Evolutionary conservation across 2,113 vertebrate genomes (phyloP).

Genomic region (Lagenorhynchus albirostris): DNA sequence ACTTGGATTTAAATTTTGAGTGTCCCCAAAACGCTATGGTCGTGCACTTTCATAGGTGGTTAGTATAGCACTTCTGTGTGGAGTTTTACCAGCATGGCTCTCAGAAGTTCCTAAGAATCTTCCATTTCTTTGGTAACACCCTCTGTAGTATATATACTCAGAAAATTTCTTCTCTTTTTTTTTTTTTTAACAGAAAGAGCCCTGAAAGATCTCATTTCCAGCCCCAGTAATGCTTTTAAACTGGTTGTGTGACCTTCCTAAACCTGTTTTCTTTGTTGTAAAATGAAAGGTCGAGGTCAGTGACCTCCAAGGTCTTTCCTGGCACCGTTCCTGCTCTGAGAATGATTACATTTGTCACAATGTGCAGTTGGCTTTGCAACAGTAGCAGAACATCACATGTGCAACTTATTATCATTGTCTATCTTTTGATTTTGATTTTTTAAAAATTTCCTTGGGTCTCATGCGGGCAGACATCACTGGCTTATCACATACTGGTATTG

Average conservation of each 20-base stretch:
- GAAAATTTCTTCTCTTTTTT: too few relatives aligned
- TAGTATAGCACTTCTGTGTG: background rate
- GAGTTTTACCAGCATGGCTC: background rate
- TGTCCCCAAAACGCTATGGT: background rate
- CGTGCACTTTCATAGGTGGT: background rate
- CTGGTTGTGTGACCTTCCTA: constrained; percentile 28
- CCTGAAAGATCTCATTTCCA: background rate
- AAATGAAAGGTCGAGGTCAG: constrained; percentile 50
- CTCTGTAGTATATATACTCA: background rate
- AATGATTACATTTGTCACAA: background rate
- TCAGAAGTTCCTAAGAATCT: background rate
- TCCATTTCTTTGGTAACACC: background rate
- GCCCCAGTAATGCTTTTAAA: constrained; percentile 6
- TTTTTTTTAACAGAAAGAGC: background rate
- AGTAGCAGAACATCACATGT: constrained; percentile 10
- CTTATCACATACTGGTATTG: background rate
- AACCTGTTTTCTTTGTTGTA: constrained; percentile 57
- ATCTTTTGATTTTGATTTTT: background rate
- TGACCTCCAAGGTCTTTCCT: constrained; percentile 32
- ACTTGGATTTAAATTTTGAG: background rate
- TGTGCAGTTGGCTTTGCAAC: background rate
- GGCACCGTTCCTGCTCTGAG: background rate
- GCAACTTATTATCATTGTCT: constrained; percentile 2
- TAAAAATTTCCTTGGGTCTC: background rate
- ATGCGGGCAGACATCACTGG: background rate